phyloP scores from a whole-genome alignment of 2,113 vertebrate genomes.

The Myotis brandtii region DNA sequence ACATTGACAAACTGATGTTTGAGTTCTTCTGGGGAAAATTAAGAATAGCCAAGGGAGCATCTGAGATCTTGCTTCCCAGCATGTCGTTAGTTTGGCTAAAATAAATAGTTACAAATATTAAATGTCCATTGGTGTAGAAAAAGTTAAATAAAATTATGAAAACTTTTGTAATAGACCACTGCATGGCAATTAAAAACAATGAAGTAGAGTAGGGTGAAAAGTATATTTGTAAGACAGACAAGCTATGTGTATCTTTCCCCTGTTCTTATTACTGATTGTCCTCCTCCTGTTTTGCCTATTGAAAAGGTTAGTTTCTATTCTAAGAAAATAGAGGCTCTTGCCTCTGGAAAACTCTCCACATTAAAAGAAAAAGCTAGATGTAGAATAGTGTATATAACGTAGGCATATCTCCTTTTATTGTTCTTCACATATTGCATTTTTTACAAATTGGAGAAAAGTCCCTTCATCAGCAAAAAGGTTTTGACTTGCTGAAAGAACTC shows the following conservation, averaged over 20 bases:
- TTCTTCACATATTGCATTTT: not conserved
- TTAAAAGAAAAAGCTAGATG: not conserved
- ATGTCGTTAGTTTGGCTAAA: not conserved
- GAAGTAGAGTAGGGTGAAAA: not conserved
- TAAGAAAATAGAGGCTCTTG: not conserved
- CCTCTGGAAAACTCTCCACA: not conserved
- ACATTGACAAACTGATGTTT: constrained; percentile 10
- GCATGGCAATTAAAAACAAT: not conserved
- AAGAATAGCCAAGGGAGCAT: not conserved
- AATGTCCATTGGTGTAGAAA: not conserved
- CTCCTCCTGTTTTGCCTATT: not conserved
- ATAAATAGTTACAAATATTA: not conserved
- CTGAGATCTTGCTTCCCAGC: not conserved
- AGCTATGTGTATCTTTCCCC: not conserved
- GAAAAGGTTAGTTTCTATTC: constrained; percentile 10
- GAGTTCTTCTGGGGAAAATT: not conserved
- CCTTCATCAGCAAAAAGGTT: not conserved
- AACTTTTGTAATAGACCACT: not conserved
- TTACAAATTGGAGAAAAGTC: not conserved
- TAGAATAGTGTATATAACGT: not conserved
- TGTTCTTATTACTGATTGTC: constrained; percentile 16
- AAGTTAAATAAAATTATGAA: constrained; percentile 34
- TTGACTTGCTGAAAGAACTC: not conserved
- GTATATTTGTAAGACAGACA: constrained; percentile 29
- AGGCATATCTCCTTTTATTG: not conserved